Evolutionary conservation across 2,888 invertebrate genomes (phyloP), one percentile per base, ranked within the genome.

Genomic region (Hofmannophila pseudospretella): DNA sequence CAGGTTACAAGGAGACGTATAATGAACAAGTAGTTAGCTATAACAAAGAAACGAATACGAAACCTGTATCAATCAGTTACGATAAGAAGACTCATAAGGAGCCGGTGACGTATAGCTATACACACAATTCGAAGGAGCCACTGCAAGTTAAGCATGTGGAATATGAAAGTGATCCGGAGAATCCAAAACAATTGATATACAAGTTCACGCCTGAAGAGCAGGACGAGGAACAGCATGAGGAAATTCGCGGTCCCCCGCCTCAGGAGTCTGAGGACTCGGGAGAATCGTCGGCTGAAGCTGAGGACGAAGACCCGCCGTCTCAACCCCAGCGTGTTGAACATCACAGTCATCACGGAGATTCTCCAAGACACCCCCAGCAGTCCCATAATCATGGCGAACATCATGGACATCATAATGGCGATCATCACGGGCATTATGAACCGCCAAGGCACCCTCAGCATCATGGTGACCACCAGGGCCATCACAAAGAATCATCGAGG

Each of bases 1-100:
- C 85, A 4, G 80, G 73, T 38, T 70, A 78, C 38, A 79, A 77
- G 32, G 84, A 85, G 55, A 76, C 76, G 3, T 67, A 67, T 30
- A 76, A 75, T 40, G 76, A 82, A 59, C 66, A 85, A 54, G 66
- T 70, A 32, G 51, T 81, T 9, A 77, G 66, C 26, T 85, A 81
- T 40, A 78, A 82, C 32, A 84, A 77, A 48, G 64, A 79, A 49
- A 77, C 74, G 1, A 58, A 72, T 33, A 62, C 69, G 1, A 72
- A 79, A 38, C 82, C 82, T 7, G 67, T 76, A 3, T 59, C 59
- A 38, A 65, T 68, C 34, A 65, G 56, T 38, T 82, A 84, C 47
- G 69, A 73, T 44, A 66, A 70, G 31, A 64, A 78, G 40, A 53
- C 57, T 5, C 55, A 65, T 20, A 64, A 62, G 8, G 66, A 77